Evolutionary conservation across 2,888 invertebrate species (phyloP), one percentile per base, ranked within the genome.

Genomic region (Spodoptera exigua): DNA sequence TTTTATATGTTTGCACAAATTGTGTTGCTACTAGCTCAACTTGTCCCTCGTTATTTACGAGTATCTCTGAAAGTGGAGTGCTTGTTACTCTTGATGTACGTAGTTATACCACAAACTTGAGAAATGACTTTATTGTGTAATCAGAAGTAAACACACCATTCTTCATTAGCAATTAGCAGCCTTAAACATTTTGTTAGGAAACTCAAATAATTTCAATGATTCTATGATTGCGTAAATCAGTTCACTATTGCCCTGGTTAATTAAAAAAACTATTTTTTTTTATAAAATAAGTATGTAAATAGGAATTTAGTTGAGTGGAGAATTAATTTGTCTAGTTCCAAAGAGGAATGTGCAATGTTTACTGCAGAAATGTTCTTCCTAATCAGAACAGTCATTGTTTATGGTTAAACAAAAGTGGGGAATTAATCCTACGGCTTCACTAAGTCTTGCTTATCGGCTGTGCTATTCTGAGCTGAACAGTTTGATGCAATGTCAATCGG

Each of bases 401-500:
- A 12, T 10, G 10, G 35, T 37, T 51, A 54, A 49, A 49, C 27
- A 60, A 17, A 49, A 32, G 35, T 36, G 9, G 12, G 5, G 14
- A 61, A 61, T 51, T 4, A 36, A 39, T 51, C 27, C 44, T 61
- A 63, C 69, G 77, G 79, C 69, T 56, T 48, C n/a, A 35, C 16
- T 35, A 74, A 76, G 84, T 83, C 83, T 80, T 86, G 84, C 88
- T 86, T 87, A 87, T 73, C 69, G 79, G 69, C 76, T 76, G 77
- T 71, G 81, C 81, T 87, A 87, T 88, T 84, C 77, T 76, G 82
- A 78, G 75, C 60, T 55, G 69, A 71, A 66, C 70, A 71, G 76
- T 80, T 82, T 78, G 80, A 75, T 82, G 83, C 77, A 84, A 85
- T 87, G 84, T 88, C 89, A 87, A 85, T 83, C 81, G 69, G 63